phyloP scores from a whole-genome alignment of 92 coral and sea anemone genomes.

The Zoanthus gigantus region DNA sequence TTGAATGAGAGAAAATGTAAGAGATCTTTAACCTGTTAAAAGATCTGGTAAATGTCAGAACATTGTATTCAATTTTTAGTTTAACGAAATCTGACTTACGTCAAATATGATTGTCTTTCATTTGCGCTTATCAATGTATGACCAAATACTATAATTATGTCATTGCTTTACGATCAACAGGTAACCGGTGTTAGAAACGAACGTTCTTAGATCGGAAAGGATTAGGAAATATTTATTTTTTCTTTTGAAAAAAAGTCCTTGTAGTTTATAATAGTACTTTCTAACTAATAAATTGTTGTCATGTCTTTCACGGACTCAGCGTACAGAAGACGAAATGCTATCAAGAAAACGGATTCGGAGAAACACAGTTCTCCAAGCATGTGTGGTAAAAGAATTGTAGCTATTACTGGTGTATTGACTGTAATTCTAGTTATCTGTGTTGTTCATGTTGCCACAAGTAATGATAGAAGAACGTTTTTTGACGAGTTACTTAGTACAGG shows the following conservation, averaged over 20 bases:
- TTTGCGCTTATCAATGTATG: constrained; percentile 39
- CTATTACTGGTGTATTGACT: constrained; percentile 90
- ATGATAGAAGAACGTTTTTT: constrained; percentile 89
- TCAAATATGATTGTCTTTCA: neutral
- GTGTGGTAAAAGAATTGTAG: constrained; percentile 84
- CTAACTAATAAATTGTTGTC: neutral
- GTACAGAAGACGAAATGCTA: constrained; percentile 43
- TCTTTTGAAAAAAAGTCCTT: neutral
- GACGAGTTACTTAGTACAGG: constrained; percentile 98
- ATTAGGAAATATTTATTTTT: neutral
- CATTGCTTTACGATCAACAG: constrained; percentile 31
- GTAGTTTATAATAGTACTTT: neutral
- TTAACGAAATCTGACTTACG: neutral
- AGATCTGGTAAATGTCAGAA: neutral
- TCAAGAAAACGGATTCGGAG: constrained; percentile 6
- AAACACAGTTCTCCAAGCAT: constrained; percentile 55
- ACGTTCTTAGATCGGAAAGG: neutral
- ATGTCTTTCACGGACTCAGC: constrained; percentile 38
- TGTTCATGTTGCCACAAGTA: constrained; percentile 95
- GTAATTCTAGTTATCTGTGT: constrained; percentile 92
- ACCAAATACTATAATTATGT: constrained; percentile 46
- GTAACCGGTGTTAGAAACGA: constrained; percentile 27
- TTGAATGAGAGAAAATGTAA: neutral
- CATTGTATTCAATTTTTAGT: neutral
- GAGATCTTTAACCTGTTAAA: neutral